Conservation (phyloP, 1,140 invertebrate genomes). For the Aporrectodea caliginosa region DNA sequence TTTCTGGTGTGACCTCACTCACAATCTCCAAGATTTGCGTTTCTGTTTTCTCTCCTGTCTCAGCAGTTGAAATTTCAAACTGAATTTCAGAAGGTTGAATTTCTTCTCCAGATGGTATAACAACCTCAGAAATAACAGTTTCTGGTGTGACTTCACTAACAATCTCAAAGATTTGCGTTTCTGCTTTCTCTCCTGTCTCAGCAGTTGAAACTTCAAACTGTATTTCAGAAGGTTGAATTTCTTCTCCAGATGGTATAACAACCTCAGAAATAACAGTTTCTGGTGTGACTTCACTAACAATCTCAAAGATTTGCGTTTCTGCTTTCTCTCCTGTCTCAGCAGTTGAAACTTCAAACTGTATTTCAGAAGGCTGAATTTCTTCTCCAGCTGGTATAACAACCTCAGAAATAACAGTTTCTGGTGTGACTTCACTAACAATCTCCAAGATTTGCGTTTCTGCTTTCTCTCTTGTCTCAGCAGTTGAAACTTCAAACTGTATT, state of each 20-base stretch:
- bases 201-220: slow-evolving; percentile 21
- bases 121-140: slow-evolving; percentile 1
- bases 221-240: not conserved
- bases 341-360: slow-evolving; percentile 8
- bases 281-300: not conserved
- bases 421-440: not conserved
- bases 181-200: not conserved
- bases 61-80: slow-evolving; percentile 23
- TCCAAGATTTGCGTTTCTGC: not conserved
- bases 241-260: slow-evolving; percentile 26
- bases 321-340: slow-evolving; percentile 4
- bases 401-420: slow-evolving; percentile 8
- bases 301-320: not conserved
- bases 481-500: slow-evolving; percentile 2
- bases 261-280: not conserved
- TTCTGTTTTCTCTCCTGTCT: not conserved
- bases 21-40: not conserved
- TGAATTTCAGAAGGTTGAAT: not conserved
- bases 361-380: slow-evolving; percentile 15
- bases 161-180: not conserved
- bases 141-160: not conserved
- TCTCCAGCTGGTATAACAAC: not conserved
- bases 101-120: slow-evolving; percentile 26
- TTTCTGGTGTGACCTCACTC: not conserved
- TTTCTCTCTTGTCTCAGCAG: not conserved